These are phyloP conservation scores for Subacronicta megacephala DNA, from an alignment of 2,888 invertebrate species.

Conservation along the genomic window DNA sequence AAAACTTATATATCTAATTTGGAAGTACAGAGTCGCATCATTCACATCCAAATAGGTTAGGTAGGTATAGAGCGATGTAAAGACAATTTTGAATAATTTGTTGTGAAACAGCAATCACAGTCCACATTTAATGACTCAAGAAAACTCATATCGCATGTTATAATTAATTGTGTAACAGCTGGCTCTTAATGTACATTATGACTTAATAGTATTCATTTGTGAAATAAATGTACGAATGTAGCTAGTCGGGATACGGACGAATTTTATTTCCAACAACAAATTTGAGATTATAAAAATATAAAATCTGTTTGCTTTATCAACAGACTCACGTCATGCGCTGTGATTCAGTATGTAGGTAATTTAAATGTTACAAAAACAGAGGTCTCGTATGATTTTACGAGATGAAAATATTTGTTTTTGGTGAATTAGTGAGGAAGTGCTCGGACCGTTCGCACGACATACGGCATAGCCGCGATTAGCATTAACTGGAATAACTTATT, in stretches of 20 bases:
- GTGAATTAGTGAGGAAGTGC: background rate
- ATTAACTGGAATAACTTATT: background rate
- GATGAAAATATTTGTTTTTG: constrained; percentile 8
- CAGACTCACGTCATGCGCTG: constrained; percentile 2
- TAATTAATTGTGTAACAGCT: constrained; percentile 53
- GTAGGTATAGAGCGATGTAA: no score
- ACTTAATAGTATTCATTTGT: constrained; percentile 45
- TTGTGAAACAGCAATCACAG: constrained; percentile 22
- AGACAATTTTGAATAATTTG: constrained; percentile 22
- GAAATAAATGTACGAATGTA: constrained; percentile 36
- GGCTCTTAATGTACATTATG: constrained; percentile 36
- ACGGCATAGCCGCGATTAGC: background rate
- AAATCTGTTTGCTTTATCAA: constrained; percentile 12
- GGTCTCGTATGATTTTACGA: background rate
- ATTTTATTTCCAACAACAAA: constrained; percentile 26
- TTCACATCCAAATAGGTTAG: no score
- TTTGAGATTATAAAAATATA: constrained; percentile 18
- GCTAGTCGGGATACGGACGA: constrained; percentile 1
- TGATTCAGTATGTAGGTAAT: constrained; percentile 3
- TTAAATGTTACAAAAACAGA: constrained; percentile 2
- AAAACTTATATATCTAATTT: no score
- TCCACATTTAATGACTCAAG: constrained; percentile 34
- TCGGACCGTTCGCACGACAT: background rate
- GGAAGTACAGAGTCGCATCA: no score
- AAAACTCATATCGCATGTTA: constrained; percentile 44